Conservation (phyloP, 2,888 invertebrate species). For the Drosophila sordidula region DNA sequence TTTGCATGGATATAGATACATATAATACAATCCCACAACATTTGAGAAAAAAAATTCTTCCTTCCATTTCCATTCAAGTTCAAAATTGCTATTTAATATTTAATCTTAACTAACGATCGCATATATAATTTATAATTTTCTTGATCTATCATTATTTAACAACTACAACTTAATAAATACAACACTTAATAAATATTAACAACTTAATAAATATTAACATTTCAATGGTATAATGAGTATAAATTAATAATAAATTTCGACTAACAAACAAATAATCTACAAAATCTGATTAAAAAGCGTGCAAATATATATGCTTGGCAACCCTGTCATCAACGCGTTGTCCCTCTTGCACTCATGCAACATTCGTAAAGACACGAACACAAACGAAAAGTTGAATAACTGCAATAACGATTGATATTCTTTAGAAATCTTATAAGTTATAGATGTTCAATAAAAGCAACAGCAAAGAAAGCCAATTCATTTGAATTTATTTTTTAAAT, state of each 20-base stretch:
- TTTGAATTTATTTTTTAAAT: constrained; percentile 14
- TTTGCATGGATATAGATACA: neutral
- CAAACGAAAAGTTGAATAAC: neutral
- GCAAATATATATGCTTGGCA: constrained; percentile 27
- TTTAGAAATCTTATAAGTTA: neutral
- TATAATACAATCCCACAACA: neutral
- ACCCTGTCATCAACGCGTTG: constrained; percentile 35
- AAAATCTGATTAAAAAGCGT: constrained; percentile 1
- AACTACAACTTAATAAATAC: neutral
- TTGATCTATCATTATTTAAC: neutral
- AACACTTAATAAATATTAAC: no score
- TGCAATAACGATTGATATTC: neutral
- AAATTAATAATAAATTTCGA: neutral
- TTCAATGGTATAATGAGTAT: neutral
- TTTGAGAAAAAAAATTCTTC: no score
- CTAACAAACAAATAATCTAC: neutral
- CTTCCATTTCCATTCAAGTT: no score
- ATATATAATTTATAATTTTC: neutral
- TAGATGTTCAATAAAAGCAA: neutral
- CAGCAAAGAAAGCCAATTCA: neutral
- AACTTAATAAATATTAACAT: neutral
- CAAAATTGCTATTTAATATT: neutral
- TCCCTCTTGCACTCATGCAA: constrained; percentile 42
- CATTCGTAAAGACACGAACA: constrained; percentile 23
- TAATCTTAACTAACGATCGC: constrained; percentile 19